phyloP scores from a whole-genome alignment of 2,888 invertebrate species.

The Lacanobia oleracea region DNA sequence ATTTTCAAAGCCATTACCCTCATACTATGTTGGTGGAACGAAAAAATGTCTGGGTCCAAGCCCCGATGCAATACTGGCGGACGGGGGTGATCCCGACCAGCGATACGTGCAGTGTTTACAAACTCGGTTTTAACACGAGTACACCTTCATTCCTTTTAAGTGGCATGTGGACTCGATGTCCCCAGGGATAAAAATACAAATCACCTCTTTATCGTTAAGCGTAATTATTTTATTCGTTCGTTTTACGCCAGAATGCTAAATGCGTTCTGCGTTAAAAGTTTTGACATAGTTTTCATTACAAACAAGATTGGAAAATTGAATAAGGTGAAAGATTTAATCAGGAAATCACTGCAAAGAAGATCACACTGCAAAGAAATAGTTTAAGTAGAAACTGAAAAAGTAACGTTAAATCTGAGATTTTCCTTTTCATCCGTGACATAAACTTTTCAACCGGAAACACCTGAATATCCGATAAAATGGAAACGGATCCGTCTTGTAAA shows the following conservation, averaged over 20 bases:
- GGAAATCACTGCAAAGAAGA: not conserved
- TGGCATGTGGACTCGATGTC: slow-evolving; percentile 61
- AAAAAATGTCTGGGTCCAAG: slow-evolving; percentile 72
- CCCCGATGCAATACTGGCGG: slow-evolving; percentile 68
- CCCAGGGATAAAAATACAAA: slow-evolving; percentile 57
- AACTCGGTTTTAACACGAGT: slow-evolving; percentile 70
- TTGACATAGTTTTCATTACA: slow-evolving; percentile 4
- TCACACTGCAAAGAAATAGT: not conserved
- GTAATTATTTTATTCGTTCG: slow-evolving; percentile 35
- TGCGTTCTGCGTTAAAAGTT: not conserved
- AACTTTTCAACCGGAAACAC: slow-evolving; percentile 45
- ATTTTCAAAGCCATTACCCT: slow-evolving; percentile 80
- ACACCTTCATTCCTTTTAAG: slow-evolving; percentile 66
- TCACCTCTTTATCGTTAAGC: slow-evolving; percentile 48
- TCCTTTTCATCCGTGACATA: slow-evolving; percentile 15
- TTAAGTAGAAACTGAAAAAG: slow-evolving; percentile 5
- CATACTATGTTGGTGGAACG: slow-evolving; percentile 62
- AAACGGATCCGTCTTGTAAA: slow-evolving; percentile 60
- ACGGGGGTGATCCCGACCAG: slow-evolving; percentile 71
- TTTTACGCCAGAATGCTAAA: slow-evolving; percentile 1
- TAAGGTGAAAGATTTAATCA: not conserved
- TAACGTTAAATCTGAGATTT: slow-evolving; percentile 16
- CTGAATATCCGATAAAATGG: slow-evolving; percentile 51
- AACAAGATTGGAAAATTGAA: slow-evolving; percentile 6
- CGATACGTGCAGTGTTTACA: slow-evolving; percentile 79